phyloP scores from a whole-genome alignment of 2,888 invertebrate genomes.

The Stegana nigrithorax region DNA sequence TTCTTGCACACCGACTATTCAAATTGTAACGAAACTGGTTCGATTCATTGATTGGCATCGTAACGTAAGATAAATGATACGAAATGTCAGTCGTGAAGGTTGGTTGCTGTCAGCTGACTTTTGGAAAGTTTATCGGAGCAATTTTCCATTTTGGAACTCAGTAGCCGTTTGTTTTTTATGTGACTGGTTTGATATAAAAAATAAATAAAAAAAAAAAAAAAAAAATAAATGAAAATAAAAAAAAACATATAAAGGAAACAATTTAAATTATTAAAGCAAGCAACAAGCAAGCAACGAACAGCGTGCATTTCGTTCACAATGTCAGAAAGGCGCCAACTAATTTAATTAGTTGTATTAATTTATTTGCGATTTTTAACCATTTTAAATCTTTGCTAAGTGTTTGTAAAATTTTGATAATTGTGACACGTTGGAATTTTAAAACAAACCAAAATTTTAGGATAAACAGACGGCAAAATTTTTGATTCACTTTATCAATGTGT shows the following conservation, averaged over 20 bases:
- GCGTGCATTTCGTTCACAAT: conserved; percentile 48
- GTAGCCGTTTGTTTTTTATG: too few relatives aligned
- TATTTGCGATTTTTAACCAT: conserved; percentile 30
- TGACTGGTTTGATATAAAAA: too few relatives aligned
- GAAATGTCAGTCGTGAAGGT: too few relatives aligned
- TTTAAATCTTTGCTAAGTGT: conserved; percentile 34
- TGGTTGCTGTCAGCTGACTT: too few relatives aligned
- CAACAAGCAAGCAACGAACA: neutral
- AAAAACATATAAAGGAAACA: conserved; percentile 17
- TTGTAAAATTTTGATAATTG: conserved; percentile 26
- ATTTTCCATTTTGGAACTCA: too few relatives aligned
- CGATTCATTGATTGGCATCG: too few relatives aligned
- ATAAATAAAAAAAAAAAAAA: neutral
- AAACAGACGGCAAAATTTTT: conserved; percentile 6
- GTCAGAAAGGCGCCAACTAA: conserved; percentile 28
- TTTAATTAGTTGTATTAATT: conserved; percentile 27
- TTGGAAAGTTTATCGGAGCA: too few relatives aligned
- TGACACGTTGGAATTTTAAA: conserved; percentile 26
- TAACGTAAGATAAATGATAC: too few relatives aligned
- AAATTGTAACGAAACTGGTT: too few relatives aligned
- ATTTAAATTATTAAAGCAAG: conserved; percentile 43
- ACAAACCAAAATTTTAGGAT: neutral
- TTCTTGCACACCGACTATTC: too few relatives aligned
- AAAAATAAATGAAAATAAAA: conserved; percentile 29
- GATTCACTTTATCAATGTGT: conserved; percentile 41